Percentiles rank a stretch among this genome's conserved stretches.
Evolutionary conservation across 2,888 invertebrate species (phyloP).

Genomic region (Microplitis manilae): DNA sequence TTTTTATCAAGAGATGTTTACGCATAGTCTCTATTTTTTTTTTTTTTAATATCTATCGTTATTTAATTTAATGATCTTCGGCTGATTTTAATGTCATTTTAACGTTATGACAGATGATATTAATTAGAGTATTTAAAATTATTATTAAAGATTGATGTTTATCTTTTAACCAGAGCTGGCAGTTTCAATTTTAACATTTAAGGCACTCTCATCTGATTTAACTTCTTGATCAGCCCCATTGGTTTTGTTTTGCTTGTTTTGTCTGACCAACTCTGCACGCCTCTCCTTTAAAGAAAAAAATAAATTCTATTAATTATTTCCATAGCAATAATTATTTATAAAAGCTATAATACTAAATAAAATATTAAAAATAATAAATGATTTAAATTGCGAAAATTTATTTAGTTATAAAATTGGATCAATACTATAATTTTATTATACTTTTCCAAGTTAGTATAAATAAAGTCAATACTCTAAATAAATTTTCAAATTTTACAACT

Average conservation of each 20-base stretch:
- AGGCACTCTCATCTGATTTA: conserved; percentile 59
- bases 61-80: not conserved
- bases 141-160: conserved; percentile 36
- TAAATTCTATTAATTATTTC: not conserved
- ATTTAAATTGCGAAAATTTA: not conserved
- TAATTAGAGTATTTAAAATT: conserved; percentile 18
- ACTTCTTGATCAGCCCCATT: conserved; percentile 76
- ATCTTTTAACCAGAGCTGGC: conserved; percentile 78
- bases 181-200: conserved; percentile 73
- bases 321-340: not conserved
- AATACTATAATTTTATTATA: not conserved
- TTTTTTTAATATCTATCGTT: not conserved
- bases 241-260: conserved; percentile 94
- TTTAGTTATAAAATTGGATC: conserved; percentile 18
- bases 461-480: too few species aligned
- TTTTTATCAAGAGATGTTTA: not conserved
- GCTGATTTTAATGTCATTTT: conserved; percentile 19
- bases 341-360: not conserved
- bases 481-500: too few species aligned
- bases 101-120: conserved; percentile 39
- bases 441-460: not conserved
- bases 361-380: not conserved
- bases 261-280: conserved; percentile 91
- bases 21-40: not conserved
- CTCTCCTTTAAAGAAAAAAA: conserved; percentile 80